Conservation (phyloP, 1,140 invertebrate species). For the Chrysoperla carnea region DNA sequence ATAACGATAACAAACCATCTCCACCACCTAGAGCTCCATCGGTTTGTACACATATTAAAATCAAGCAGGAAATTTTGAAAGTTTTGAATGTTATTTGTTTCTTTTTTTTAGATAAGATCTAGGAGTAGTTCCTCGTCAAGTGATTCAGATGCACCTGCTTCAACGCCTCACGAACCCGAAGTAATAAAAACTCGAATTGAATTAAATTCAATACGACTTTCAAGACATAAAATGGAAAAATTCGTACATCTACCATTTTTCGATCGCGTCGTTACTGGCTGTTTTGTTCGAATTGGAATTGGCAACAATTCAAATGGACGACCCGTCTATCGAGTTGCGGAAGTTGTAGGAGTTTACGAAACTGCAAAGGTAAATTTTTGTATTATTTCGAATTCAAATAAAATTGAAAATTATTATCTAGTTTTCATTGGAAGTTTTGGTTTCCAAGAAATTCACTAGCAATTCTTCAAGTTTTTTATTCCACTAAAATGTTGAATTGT, state of each 20-base stretch:
- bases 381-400: neutral
- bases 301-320: constrained; percentile 70
- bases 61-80: neutral
- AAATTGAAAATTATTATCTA: neutral
- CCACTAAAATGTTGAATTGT: no score
- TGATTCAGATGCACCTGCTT: constrained; percentile 5
- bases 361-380: constrained; percentile 47
- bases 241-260: constrained; percentile 96
- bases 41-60: constrained; percentile 7
- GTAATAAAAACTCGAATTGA: constrained; percentile 64
- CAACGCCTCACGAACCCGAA: constrained; percentile 30
- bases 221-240: constrained; percentile 81
- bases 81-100: constrained; percentile 2
- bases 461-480: no score
- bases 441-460: no score
- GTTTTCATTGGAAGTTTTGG: no score
- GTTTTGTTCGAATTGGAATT: constrained; percentile 92
- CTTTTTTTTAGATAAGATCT: neutral
- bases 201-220: constrained; percentile 73
- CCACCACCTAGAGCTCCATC: constrained; percentile 14
- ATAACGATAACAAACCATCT: constrained; percentile 29
- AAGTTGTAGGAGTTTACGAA: constrained; percentile 89
- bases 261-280: constrained; percentile 70
- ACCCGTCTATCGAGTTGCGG: constrained; percentile 86
- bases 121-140: neutral